These are phyloP conservation scores for Scaptomyza hsui DNA, from an alignment of 1,140 invertebrate genomes.

Conservation along the genomic window DNA sequence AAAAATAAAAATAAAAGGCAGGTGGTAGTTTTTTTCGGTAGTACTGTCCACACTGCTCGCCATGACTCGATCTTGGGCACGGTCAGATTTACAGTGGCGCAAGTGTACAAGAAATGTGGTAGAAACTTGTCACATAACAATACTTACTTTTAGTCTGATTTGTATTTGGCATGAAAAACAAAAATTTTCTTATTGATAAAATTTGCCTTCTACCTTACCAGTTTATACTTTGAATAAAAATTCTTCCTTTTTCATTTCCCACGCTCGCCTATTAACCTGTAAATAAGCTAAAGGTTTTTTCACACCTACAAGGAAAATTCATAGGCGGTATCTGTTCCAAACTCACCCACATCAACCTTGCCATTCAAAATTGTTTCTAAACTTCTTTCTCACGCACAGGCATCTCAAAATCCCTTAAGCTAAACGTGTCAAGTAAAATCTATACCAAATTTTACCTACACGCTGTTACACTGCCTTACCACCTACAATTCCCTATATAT, in stretches of 20 bases:
- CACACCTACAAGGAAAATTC: conserved; percentile 6
- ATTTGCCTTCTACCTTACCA: too few relatives aligned
- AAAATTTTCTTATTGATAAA: neutral
- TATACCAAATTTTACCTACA: conserved; percentile 19
- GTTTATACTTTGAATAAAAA: neutral
- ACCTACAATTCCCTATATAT: conserved; percentile 4
- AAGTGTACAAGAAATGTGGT: neutral
- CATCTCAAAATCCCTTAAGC: conserved; percentile 6
- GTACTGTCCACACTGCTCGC: conserved; percentile 53
- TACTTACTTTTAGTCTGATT: too few relatives aligned
- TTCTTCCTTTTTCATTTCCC: neutral
- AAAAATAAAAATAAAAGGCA: conserved; percentile 71
- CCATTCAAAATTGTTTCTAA: conserved; percentile 8
- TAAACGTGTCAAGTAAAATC: conserved; percentile 57
- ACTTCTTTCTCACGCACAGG: conserved; percentile 21
- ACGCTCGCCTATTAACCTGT: neutral
- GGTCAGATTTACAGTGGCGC: conserved; percentile 75
- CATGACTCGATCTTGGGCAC: conserved; percentile 64
- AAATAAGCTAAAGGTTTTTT: neutral
- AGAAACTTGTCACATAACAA: neutral
- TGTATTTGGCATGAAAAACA: too few relatives aligned
- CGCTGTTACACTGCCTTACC: neutral
- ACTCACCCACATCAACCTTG: neutral
- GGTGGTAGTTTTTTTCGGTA: conserved; percentile 74
- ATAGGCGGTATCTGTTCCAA: conserved; percentile 3